A percentile compares a stretch with the other conserved stretches of the same genome.
Conservation (phyloP, 2,113 vertebrate genomes). For the Fregetta grallaria region DNA sequence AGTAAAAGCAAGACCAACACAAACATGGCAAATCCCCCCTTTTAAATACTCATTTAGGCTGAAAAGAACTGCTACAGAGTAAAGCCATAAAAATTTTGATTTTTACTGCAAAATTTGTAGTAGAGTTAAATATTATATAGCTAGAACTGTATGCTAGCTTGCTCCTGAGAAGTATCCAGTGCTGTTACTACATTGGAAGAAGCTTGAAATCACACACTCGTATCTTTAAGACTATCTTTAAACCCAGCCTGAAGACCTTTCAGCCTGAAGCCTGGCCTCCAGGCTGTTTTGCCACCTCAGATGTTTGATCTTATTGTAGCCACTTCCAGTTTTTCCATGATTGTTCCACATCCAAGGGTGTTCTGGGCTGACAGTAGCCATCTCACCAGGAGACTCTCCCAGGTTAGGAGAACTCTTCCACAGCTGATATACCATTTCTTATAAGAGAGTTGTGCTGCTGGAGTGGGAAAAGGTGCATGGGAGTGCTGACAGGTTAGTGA, state of each 20-base stretch:
- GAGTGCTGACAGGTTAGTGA: not conserved
- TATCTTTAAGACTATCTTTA: not conserved
- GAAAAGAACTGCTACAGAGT: not conserved
- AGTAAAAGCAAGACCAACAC: not conserved
- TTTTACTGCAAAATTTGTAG: not conserved
- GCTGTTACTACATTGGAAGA: not conserved
- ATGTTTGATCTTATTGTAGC: not conserved
- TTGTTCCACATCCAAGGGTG: not conserved
- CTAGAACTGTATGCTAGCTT: not conserved
- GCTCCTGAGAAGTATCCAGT: not conserved
- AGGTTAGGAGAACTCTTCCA: not conserved
- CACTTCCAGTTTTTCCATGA: not conserved
- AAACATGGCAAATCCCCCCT: not conserved
- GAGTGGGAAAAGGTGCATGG: not conserved
- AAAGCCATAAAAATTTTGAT: not conserved
- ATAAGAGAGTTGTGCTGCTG: too few relatives aligned
- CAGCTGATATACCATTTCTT: rapidly evolving
- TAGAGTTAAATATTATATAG: not conserved
- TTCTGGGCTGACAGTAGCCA: not conserved
- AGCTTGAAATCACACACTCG: not conserved
- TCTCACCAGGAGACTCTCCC: not conserved
- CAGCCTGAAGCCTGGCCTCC: not conserved
- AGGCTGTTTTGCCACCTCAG: not conserved
- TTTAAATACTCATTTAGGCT: not conserved
- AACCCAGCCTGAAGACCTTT: not conserved